Evolutionary conservation across 2,888 invertebrate genomes (phyloP).

Genomic region (Yponomeuta evonymella): DNA sequence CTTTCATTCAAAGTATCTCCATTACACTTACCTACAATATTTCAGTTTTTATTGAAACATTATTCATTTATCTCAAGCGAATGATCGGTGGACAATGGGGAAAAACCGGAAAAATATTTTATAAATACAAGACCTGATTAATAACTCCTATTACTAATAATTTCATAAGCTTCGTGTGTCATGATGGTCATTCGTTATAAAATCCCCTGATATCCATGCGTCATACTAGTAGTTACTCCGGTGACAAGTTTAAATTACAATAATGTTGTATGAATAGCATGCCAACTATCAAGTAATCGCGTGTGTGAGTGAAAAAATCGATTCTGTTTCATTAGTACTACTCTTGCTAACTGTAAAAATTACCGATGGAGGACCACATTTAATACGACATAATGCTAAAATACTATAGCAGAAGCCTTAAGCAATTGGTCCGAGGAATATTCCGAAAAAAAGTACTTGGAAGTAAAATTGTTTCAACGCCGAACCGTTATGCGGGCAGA

Average conservation of each 20-base stretch:
- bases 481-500: slow-evolving; percentile 3
- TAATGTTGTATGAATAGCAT: not conserved
- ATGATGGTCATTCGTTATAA: not conserved
- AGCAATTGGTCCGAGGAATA: not conserved
- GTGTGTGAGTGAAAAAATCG: not conserved
- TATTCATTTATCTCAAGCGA: too few relatives aligned
- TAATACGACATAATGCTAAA: not conserved
- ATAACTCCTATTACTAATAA: not conserved
- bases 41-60: too few relatives aligned
- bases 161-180: not conserved
- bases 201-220: not conserved
- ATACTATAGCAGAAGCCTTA: not conserved
- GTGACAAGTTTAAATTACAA: not conserved
- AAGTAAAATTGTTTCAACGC: not conserved
- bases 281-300: not conserved
- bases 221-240: not conserved
- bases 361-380: not conserved
- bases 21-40: too few relatives aligned
- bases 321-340: not conserved
- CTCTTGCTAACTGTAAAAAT: not conserved
- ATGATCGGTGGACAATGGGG: too few relatives aligned
- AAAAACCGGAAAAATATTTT: not conserved
- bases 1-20: too few relatives aligned
- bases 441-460: not conserved
- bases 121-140: not conserved